Percentiles rank a stretch among this genome's conserved stretches.
Conservation (phyloP, 1,140 invertebrate species). For the Anoplolepis gracilipes region DNA sequence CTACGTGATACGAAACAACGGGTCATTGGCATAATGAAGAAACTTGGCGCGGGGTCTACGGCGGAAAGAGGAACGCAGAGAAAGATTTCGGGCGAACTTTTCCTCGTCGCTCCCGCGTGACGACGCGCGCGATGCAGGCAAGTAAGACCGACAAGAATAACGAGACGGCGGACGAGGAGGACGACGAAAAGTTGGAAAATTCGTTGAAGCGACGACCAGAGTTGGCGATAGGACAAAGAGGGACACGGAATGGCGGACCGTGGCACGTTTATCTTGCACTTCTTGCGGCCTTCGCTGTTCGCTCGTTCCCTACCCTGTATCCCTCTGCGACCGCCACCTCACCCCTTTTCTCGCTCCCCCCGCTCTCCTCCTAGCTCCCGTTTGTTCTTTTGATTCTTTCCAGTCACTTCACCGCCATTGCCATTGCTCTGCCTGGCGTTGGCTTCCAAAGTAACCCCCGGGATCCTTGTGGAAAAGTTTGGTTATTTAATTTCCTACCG, state of each 20-base stretch:
- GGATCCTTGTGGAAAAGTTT: slow-evolving; percentile 76
- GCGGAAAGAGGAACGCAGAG: slow-evolving; percentile 2
- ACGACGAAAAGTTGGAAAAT: slow-evolving; percentile 78
- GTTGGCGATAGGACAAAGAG: slow-evolving; percentile 72
- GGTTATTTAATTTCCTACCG: slow-evolving; percentile 79
- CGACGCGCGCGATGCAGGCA: slow-evolving; percentile 46
- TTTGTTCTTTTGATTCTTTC: slow-evolving; percentile 81
- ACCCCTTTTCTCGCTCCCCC: not conserved
- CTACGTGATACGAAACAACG: slow-evolving; percentile 70
- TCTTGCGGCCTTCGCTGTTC: slow-evolving; percentile 64
- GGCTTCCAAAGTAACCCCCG: slow-evolving; percentile 63
- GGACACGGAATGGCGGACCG: slow-evolving; percentile 73
- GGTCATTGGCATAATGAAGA: slow-evolving; percentile 76
- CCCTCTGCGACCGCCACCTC: slow-evolving; percentile 6
- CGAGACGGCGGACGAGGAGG: slow-evolving; percentile 54
- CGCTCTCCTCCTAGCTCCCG: slow-evolving; percentile 47
- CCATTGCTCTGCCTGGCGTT: slow-evolving; percentile 45
- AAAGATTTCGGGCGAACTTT: slow-evolving; percentile 71
- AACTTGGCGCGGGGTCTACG: slow-evolving; percentile 65
- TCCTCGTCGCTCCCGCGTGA: slow-evolving; percentile 24
- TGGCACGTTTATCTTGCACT: slow-evolving; percentile 80
- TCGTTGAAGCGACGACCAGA: slow-evolving; percentile 80
- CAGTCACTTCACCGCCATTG: slow-evolving; percentile 72
- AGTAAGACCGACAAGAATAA: slow-evolving; percentile 66
- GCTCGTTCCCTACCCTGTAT: slow-evolving; percentile 19